Percentiles rank a stretch among this genome's conserved stretches.
phyloP scores from a whole-genome alignment of 2,888 invertebrate species.

The Nemotelus pantherinus region DNA sequence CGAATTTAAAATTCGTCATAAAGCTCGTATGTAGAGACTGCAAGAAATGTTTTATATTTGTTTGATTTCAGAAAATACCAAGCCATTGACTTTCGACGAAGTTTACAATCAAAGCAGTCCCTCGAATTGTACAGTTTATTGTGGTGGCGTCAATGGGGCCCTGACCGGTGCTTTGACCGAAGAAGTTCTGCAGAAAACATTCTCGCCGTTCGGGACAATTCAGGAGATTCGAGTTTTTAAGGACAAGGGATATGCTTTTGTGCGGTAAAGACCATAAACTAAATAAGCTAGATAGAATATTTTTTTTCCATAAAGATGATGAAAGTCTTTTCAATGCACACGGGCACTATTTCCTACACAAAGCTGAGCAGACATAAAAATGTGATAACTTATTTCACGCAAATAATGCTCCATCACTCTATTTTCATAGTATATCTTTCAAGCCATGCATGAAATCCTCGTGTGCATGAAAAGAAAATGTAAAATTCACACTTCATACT shows the following conservation, averaged over 20 bases:
- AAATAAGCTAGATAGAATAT: constrained; percentile 50
- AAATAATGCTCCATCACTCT: background rate
- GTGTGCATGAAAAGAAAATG: too few relatives aligned
- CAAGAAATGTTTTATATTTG: too few relatives aligned
- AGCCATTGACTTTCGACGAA: constrained; percentile 95
- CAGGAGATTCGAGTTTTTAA: constrained; percentile 98
- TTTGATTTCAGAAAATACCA: constrained; percentile 77
- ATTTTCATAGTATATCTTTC: too few relatives aligned
- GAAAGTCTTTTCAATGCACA: too few relatives aligned
- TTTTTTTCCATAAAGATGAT: too few relatives aligned
- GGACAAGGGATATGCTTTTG: constrained; percentile 98
- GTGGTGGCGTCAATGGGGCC: constrained; percentile 79
- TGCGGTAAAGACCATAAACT: constrained; percentile 71
- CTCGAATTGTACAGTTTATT: constrained; percentile 99
- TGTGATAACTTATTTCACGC: too few relatives aligned
- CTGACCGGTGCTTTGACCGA: constrained; percentile 90
- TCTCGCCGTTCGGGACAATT: constrained; percentile 94
- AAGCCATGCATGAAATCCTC: too few relatives aligned
- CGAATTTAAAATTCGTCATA: too few relatives aligned
- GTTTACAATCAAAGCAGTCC: constrained; percentile 98
- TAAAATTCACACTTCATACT: too few relatives aligned
- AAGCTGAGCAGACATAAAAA: too few relatives aligned
- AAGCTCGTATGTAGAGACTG: too few relatives aligned
- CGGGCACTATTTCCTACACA: too few relatives aligned
- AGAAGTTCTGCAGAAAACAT: constrained; percentile 97